Evolutionary conservation across 2,888 invertebrate species (phyloP), one percentile per base, ranked within the genome.

Genomic region (Acholoe squamosa): DNA sequence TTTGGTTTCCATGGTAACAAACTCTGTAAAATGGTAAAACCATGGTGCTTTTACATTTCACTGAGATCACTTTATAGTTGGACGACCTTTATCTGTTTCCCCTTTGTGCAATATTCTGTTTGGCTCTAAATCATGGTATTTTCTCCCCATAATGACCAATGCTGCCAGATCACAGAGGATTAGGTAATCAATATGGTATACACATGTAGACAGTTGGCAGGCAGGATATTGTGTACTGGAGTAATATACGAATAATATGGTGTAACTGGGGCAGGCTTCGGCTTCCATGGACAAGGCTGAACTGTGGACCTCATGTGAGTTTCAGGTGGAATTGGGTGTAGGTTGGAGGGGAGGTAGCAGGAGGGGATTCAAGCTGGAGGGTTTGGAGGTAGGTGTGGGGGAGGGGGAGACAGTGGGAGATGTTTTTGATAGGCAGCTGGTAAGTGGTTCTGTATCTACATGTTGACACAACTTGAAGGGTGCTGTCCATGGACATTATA

Each of bases 11-110:
- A 34, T 80, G 34, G 43, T 80, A 43, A 80, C 43, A 34, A 80
- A 80, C 22, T 3, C 0, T 34, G 34, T 80, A 80, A 80, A 80
- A 80, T 80, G 34, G 43, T 80, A 80, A 33, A 80, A 80, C 34
- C 80, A 34, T 43, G 43, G n/a, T 1, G 43, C 25, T 80, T 19
- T 22, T 43, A 80, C 43, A 80, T 34, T 80, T 33, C 80, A 34
- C 80, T 80, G 80, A 80, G 80, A 80, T 80, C 80, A 80, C 34
- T 34, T 80, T 80, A n/a, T 76, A 43, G 80, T 34, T 80, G 80
- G 80, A 80, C 43, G 33, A 80, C 43, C 33, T 43, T 43, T 80
- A 34, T 22, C 22, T 76, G 25, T 25, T 25, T 28, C 76, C 76
- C 76, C 19, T 80, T 80, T 80, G 80, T 80, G 80, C 80, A 33